Conservation (phyloP, 2,888 invertebrate genomes). For the Drosophila acutilabella region DNA sequence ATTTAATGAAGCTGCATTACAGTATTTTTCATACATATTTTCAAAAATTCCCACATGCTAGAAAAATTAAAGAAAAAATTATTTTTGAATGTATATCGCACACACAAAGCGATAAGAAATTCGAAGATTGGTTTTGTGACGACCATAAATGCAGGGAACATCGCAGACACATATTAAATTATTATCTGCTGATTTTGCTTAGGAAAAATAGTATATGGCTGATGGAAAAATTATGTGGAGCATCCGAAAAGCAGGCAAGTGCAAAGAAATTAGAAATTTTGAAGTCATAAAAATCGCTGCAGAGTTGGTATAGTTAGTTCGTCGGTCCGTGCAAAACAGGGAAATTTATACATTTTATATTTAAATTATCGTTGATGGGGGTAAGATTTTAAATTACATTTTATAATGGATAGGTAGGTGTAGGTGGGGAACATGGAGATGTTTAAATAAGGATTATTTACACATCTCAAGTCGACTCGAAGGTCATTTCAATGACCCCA, state of each 20-base stretch:
- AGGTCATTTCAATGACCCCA: too few species aligned
- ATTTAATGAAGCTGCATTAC: not conserved
- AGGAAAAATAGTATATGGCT: constrained; percentile 10
- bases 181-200: not conserved
- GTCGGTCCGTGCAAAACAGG: not conserved
- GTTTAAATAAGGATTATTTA: too few species aligned
- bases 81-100: constrained; percentile 1
- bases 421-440: too few species aligned
- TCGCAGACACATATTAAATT: not conserved
- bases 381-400: too few species aligned
- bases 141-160: not conserved
- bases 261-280: not conserved
- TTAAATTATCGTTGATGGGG: too few species aligned
- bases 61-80: constrained; percentile 7
- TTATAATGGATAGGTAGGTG: too few species aligned
- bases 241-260: not conserved
- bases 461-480: too few species aligned
- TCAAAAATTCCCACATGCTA: not conserved
- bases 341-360: too few species aligned
- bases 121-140: constrained; percentile 4
- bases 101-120: not conserved
- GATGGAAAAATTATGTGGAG: constrained; percentile 2
- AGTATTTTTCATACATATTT: not conserved
- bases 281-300: not conserved
- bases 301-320: not conserved